These are phyloP conservation scores for Drosophila orosa DNA, from an alignment of 1,140 invertebrate species.

Conservation along the genomic window DNA sequence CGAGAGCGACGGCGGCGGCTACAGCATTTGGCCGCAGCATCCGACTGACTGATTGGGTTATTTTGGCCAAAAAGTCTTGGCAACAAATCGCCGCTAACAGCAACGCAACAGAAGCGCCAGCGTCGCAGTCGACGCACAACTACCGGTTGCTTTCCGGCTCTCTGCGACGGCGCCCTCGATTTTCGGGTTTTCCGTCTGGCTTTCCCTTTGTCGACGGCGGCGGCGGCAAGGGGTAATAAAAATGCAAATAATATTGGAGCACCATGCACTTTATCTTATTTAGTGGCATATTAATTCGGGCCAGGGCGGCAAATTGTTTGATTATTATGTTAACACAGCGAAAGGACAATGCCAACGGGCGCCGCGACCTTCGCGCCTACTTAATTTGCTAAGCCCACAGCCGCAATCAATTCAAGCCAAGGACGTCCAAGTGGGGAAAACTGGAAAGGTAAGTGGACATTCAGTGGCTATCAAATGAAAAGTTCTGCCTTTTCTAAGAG, in stretches of 20 bases:
- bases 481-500: background rate
- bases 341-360: constrained; percentile 50
- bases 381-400: constrained; percentile 14
- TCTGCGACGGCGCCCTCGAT: constrained; percentile 45
- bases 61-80: constrained; percentile 56
- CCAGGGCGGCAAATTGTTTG: constrained; percentile 57
- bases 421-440: background rate
- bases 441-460: constrained; percentile 8
- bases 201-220: background rate
- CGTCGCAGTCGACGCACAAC: constrained; percentile 47
- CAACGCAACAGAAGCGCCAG: constrained; percentile 58
- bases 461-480: background rate
- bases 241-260: constrained; percentile 70
- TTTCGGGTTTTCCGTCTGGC: background rate
- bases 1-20: constrained; percentile 50
- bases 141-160: constrained; percentile 68
- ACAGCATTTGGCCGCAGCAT: constrained; percentile 73
- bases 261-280: constrained; percentile 77
- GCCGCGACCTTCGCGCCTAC: constrained; percentile 42
- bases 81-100: constrained; percentile 53
- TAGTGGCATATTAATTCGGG: constrained; percentile 64
- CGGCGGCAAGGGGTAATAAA: constrained; percentile 43
- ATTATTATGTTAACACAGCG: constrained; percentile 43
- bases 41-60: constrained; percentile 59
- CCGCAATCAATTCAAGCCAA: constrained; percentile 21